Conservation (phyloP, 2,113 vertebrate species). For the Xyliphius kryptos region DNA sequence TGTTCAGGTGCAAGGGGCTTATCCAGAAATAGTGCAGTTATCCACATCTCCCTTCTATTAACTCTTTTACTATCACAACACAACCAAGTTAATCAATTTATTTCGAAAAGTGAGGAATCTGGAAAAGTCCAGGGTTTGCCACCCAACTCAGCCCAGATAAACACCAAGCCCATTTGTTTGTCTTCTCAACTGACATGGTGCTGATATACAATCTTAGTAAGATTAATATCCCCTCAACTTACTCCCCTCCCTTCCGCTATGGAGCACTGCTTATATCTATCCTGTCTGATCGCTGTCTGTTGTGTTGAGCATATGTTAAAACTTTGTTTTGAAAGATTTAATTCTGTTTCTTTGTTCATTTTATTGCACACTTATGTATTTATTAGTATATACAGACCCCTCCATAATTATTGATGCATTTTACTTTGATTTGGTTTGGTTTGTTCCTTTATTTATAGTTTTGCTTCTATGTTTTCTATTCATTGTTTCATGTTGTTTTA, state of each 20-base stretch:
- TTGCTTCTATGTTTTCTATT: no score
- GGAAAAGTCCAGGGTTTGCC: conserved; percentile 80
- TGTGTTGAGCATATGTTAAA: conserved; percentile 29
- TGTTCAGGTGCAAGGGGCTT: conserved; percentile 42
- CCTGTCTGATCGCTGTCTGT: conserved; percentile 44
- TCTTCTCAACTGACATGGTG: conserved; percentile 87
- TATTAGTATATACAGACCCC: no score
- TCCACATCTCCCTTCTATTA: conserved; percentile 62
- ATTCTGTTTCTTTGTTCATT: no score
- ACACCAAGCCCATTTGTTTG: conserved; percentile 89
- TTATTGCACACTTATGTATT: no score
- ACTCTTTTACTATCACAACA: conserved; percentile 83
- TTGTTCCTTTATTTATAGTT: no score
- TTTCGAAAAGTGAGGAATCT: conserved; percentile 75
- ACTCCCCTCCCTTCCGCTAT: conserved; percentile 49
- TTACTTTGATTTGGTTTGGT: no score
- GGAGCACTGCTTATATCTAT: conserved; percentile 52
- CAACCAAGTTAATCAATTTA: conserved; percentile 87
- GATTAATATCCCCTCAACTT: conserved; percentile 78
- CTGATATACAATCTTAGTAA: conserved; percentile 95
- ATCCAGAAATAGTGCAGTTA: conserved; percentile 18
- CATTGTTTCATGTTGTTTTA: no score
- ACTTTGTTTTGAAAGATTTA: background rate
- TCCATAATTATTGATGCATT: no score
- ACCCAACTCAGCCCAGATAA: conserved; percentile 91